Evolutionary conservation across 2,797 vertebrate genomes (phyloP).

Genomic region (Bradypodion ventrale): DNA sequence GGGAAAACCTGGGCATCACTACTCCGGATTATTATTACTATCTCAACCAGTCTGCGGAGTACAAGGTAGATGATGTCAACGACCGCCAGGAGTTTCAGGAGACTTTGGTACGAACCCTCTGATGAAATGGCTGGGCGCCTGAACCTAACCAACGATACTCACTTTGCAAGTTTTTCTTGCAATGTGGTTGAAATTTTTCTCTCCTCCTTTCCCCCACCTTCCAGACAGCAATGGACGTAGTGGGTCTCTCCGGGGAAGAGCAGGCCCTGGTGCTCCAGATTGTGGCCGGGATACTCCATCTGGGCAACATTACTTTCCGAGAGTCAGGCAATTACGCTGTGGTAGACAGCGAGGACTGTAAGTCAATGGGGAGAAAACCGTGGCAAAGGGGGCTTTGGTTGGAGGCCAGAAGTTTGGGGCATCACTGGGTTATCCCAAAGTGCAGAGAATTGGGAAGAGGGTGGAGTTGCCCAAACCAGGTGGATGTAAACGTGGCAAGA

Average conservation of each 20-base stretch:
- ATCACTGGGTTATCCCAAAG: not conserved
- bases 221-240: slow-evolving; percentile 82
- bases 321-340: slow-evolving; percentile 85
- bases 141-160: too few relatives aligned
- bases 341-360: slow-evolving; percentile 85
- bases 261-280: slow-evolving; percentile 82
- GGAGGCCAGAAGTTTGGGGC: not conserved
- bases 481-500: too few relatives aligned
- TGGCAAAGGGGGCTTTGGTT: not conserved
- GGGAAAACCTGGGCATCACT: slow-evolving; percentile 83
- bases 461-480: not conserved
- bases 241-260: slow-evolving; percentile 75
- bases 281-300: slow-evolving; percentile 82
- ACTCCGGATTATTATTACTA: slow-evolving; percentile 84
- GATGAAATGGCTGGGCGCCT: not conserved
- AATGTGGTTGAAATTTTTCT: too few relatives aligned
- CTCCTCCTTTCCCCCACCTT: not conserved
- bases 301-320: slow-evolving; percentile 84
- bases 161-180: too few relatives aligned
- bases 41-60: slow-evolving; percentile 84
- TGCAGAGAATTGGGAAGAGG: not conserved
- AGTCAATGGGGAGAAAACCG: slow-evolving; percentile 45
- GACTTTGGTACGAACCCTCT: slow-evolving; percentile 76
- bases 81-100: slow-evolving; percentile 83
- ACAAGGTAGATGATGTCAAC: slow-evolving; percentile 81